Conservation (phyloP, 2,797 vertebrate genomes). For the Poeciliopsis turneri region DNA sequence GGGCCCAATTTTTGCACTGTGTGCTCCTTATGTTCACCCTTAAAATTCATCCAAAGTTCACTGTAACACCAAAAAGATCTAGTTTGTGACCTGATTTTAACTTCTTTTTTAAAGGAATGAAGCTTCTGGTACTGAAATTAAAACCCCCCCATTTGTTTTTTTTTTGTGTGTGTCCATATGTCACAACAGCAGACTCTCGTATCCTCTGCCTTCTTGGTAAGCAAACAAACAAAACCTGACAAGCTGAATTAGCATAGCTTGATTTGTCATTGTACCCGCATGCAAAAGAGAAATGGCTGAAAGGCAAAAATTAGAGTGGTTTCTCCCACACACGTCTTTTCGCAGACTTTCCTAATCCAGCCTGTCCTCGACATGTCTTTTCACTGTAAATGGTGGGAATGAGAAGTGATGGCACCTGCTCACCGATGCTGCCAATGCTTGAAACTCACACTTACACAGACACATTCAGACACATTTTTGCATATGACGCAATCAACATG, state of each 20-base stretch:
- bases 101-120: neutral
- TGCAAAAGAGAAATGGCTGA: constrained; percentile 63
- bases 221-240: constrained; percentile 53
- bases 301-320: constrained; percentile 62
- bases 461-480: constrained; percentile 48
- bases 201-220: constrained; percentile 49
- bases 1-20: neutral
- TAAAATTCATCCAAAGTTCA: neutral
- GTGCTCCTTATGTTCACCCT: neutral
- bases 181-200: constrained; percentile 26
- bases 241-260: constrained; percentile 64
- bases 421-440: constrained; percentile 67
- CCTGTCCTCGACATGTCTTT: constrained; percentile 67
- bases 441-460: constrained; percentile 57
- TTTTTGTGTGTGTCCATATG: neutral
- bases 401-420: constrained; percentile 79
- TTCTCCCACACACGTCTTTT: constrained; percentile 70
- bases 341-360: constrained; percentile 63
- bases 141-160: neutral
- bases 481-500: constrained; percentile 71
- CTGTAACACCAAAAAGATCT: neutral
- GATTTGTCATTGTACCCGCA: constrained; percentile 56
- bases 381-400: constrained; percentile 68
- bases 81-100: neutral
- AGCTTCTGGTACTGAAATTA: neutral